These are phyloP conservation scores for Pseudochirops cupreus DNA, from an alignment of 2,797 vertebrate genomes.

Conservation along the genomic window DNA sequence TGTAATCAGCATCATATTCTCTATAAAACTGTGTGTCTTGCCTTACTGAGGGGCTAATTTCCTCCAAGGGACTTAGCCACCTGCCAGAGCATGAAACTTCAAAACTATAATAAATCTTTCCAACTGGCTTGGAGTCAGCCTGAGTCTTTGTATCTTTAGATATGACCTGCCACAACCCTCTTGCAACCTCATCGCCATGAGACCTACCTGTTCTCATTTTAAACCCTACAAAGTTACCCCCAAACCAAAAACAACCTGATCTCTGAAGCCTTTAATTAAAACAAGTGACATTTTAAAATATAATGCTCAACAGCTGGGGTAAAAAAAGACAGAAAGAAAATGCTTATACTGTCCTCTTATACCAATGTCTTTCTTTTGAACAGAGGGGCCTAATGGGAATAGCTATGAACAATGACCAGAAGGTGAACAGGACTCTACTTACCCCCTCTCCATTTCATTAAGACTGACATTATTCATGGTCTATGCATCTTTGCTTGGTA, in stretches of 20 bases:
- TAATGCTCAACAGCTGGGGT: background rate
- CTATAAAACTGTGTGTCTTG: too few relatives aligned
- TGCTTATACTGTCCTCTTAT: background rate
- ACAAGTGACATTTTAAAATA: conserved; percentile 25
- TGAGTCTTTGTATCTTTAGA: too few relatives aligned
- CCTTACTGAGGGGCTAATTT: too few relatives aligned
- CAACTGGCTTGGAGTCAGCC: too few relatives aligned
- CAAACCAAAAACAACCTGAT: too few relatives aligned
- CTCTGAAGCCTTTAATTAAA: background rate
- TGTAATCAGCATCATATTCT: too few relatives aligned
- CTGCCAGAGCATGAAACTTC: too few relatives aligned
- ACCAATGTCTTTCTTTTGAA: background rate
- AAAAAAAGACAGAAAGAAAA: background rate
- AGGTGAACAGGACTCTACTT: background rate
- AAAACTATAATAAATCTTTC: too few relatives aligned
- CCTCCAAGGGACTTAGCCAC: too few relatives aligned
- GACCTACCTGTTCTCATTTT: background rate
- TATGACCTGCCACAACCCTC: too few relatives aligned
- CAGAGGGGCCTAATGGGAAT: background rate
- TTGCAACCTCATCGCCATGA: background rate
- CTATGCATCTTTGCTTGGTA: conserved; percentile 12
- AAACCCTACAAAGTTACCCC: background rate
- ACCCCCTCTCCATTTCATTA: background rate
- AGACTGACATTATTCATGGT: background rate
- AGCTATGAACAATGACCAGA: background rate